Percentiles rank a stretch among this genome's conserved stretches.
Conservation (phyloP, 1,140 invertebrate species). For the Drosophila malerkotliana region DNA sequence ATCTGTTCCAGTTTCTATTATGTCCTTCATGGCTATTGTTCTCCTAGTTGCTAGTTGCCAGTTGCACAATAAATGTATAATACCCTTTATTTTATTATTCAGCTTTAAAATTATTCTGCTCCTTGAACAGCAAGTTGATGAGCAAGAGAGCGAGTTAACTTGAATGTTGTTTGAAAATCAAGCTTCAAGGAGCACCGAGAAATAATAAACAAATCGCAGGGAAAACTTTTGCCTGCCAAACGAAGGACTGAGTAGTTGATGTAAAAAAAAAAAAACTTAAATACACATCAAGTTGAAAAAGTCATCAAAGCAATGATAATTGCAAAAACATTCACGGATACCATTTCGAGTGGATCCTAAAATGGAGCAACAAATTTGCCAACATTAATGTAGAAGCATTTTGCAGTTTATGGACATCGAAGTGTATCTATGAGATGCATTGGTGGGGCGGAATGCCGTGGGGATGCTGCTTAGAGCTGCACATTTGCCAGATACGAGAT, state of each 20-base stretch:
- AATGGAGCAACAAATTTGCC: conserved; percentile 44
- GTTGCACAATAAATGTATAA: conserved; percentile 33
- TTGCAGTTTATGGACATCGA: conserved; percentile 22
- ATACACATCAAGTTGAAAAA: conserved; percentile 6
- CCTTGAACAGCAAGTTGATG: conserved; percentile 15
- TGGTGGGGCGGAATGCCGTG: not conserved
- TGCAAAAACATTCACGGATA: conserved; percentile 38
- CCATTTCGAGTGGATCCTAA: conserved; percentile 12
- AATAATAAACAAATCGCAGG: conserved; percentile 75
- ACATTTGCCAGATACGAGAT: conserved; percentile 73
- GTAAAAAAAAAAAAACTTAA: conserved; percentile 10
- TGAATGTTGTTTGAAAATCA: conserved; percentile 13
- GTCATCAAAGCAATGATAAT: conserved; percentile 52
- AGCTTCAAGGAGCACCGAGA: conserved; percentile 63
- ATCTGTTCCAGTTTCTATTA: conserved; percentile 18
- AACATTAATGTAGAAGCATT: conserved; percentile 41
- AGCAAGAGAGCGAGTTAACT: not conserved
- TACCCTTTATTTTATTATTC: conserved; percentile 50
- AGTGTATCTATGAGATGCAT: not conserved
- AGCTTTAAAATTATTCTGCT: conserved; percentile 41
- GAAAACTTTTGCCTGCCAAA: conserved; percentile 46
- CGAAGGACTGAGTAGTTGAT: conserved; percentile 18
- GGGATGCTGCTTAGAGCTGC: conserved; percentile 58
- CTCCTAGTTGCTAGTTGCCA: not conserved
- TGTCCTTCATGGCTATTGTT: conserved; percentile 26